Evolutionary conservation across 2,888 invertebrate genomes (phyloP).

Genomic region (Macrosoma leucophasiata): DNA sequence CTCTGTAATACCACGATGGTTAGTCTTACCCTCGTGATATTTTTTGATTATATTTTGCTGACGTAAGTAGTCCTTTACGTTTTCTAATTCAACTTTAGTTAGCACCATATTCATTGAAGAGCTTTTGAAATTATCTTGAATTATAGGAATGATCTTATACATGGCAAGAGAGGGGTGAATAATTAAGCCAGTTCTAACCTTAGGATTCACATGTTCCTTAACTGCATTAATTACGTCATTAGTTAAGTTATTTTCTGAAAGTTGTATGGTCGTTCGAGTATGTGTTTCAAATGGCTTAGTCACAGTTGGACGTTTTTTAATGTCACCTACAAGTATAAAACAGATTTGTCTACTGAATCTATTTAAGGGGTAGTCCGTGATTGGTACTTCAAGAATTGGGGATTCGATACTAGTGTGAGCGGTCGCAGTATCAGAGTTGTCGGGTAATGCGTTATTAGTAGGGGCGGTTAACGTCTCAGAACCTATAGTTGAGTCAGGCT

Average conservation of each 20-base stretch:
- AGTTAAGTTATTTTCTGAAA: constrained; percentile 21
- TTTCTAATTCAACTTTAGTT: constrained; percentile 20
- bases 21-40: constrained; percentile 27
- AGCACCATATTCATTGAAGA: constrained; percentile 23
- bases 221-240: constrained; percentile 23
- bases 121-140: constrained; percentile 22
- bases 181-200: constrained; percentile 23
- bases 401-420: neutral
- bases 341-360: constrained; percentile 1
- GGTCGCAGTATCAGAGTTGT: neutral
- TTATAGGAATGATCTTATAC: constrained; percentile 22
- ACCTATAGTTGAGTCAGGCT: no score
- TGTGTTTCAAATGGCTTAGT: neutral
- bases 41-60: constrained; percentile 24
- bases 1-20: constrained; percentile 24
- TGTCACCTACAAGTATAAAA: constrained; percentile 13
- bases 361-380: constrained; percentile 8
- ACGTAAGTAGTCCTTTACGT: constrained; percentile 19
- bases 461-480: no score
- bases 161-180: constrained; percentile 18
- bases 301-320: constrained; percentile 15
- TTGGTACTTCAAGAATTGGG: constrained; percentile 5
- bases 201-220: constrained; percentile 26
- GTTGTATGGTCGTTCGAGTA: constrained; percentile 16
- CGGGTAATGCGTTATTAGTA: no score